Evolutionary conservation across 2,888 invertebrate genomes (phyloP).

Genomic region (Microctonus hyperodae): DNA sequence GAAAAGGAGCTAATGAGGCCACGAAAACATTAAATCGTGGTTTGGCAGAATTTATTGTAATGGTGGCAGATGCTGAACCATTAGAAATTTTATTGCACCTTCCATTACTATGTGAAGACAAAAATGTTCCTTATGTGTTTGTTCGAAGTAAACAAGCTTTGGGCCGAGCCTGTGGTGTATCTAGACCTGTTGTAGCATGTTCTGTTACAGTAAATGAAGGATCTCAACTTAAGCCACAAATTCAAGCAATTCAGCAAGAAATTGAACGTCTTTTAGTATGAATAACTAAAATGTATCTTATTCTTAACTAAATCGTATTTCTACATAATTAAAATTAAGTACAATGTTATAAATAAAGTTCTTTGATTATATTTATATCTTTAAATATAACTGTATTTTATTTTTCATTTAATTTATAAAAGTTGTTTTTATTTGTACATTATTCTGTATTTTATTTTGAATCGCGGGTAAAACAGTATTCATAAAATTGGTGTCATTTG

Average conservation of each 20-base stretch:
- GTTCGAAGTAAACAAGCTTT: constrained; percentile 95
- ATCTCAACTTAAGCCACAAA: constrained; percentile 95
- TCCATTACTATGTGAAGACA: constrained; percentile 97
- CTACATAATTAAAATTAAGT: too few species aligned
- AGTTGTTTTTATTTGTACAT: too few species aligned
- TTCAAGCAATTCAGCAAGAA: constrained; percentile 89
- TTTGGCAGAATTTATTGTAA: constrained; percentile 94
- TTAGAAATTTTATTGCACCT: constrained; percentile 96
- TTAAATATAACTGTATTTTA: too few species aligned
- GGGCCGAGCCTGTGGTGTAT: constrained; percentile 97
- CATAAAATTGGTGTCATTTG: too few species aligned
- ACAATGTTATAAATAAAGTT: too few species aligned
- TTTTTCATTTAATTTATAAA: too few species aligned
- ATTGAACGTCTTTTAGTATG: constrained; percentile 97
- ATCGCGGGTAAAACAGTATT: too few species aligned
- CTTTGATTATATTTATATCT: too few species aligned
- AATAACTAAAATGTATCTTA: too few species aligned
- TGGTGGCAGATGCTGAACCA: constrained; percentile 98
- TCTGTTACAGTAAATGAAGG: constrained; percentile 96
- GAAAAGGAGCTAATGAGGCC: constrained; percentile 99
- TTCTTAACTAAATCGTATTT: too few species aligned
- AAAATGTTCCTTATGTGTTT: constrained; percentile 98
- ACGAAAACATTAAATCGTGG: constrained; percentile 97
- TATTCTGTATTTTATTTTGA: too few species aligned
- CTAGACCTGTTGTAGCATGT: constrained; percentile 94